phyloP scores from a whole-genome alignment of 92 coral and sea anemone species.

The Zoanthus sansibaricus region DNA sequence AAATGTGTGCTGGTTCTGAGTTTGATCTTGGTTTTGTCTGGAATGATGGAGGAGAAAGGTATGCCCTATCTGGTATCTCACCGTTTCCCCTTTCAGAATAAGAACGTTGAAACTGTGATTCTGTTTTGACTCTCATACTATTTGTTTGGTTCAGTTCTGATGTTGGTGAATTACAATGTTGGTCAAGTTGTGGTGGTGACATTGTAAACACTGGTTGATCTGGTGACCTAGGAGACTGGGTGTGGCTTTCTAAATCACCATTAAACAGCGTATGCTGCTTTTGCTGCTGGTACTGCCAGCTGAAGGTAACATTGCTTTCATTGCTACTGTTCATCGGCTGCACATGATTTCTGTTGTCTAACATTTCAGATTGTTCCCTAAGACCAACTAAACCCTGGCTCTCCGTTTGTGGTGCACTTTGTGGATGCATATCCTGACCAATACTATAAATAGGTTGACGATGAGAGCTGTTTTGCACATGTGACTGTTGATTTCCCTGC shows the following conservation, averaged over 20 bases:
- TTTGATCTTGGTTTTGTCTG: slow-evolving; percentile 80
- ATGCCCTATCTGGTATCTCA: slow-evolving; percentile 62
- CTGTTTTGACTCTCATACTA: slow-evolving; percentile 33
- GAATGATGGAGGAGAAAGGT: slow-evolving; percentile 53
- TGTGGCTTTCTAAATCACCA: slow-evolving; percentile 60
- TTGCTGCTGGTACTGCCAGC: slow-evolving; percentile 62
- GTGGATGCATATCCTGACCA: slow-evolving; percentile 38
- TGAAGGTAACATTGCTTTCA: slow-evolving; percentile 55
- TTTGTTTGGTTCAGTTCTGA: slow-evolving; percentile 49
- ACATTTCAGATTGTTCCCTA: slow-evolving; percentile 47
- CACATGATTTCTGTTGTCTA: slow-evolving; percentile 25
- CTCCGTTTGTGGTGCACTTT: slow-evolving; percentile 41
- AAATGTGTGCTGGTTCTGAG: slow-evolving; percentile 85
- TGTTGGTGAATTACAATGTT: slow-evolving; percentile 31
- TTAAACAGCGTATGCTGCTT: slow-evolving; percentile 72
- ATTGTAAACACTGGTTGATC: slow-evolving; percentile 65
- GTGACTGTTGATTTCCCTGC: slow-evolving; percentile 44
- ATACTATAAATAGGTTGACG: slow-evolving; percentile 26
- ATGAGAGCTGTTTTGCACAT: background rate
- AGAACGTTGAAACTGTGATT: slow-evolving; percentile 71
- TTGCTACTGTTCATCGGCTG: slow-evolving; percentile 42
- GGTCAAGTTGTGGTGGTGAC: slow-evolving; percentile 62
- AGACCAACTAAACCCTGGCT: slow-evolving; percentile 41
- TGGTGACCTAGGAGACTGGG: slow-evolving; percentile 47
- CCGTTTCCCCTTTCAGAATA: slow-evolving; percentile 72